Evolutionary conservation across 1,140 invertebrate genomes (phyloP).

Genomic region (Drosophila hydei): DNA sequence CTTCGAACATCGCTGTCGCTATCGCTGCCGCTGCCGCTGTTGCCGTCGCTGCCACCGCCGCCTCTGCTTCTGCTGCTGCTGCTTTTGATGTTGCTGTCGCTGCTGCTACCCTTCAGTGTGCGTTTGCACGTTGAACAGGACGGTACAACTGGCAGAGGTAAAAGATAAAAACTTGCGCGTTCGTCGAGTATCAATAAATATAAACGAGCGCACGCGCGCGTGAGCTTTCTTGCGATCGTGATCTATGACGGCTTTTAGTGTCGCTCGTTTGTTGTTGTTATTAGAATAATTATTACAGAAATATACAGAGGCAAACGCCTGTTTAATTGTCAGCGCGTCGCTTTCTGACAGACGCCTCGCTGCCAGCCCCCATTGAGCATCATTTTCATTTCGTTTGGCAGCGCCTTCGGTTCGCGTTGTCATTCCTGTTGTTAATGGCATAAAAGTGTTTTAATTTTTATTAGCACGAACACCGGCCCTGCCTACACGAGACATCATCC

Average conservation of each 20-base stretch:
- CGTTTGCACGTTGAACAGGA: conserved; percentile 75
- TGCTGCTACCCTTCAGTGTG: conserved; percentile 65
- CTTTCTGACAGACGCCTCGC: conserved; percentile 56
- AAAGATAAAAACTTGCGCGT: conserved; percentile 17
- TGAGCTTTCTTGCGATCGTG: conserved; percentile 18
- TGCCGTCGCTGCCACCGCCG: conserved; percentile 19
- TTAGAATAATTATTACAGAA: conserved; percentile 35
- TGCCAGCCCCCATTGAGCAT: conserved; percentile 30
- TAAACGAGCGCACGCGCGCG: conserved; percentile 8
- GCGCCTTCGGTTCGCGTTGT: conserved; percentile 55
- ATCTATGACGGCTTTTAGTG: conserved; percentile 50
- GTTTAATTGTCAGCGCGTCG: conserved; percentile 51
- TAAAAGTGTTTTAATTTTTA: conserved; percentile 81
- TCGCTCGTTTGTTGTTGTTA: conserved; percentile 22
- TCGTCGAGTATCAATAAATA: conserved; percentile 24
- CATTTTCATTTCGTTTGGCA: conserved; percentile 44
- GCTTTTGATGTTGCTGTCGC: conserved; percentile 53
- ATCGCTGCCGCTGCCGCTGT: conserved; percentile 27
- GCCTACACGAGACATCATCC: conserved; percentile 35
- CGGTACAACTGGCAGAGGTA: conserved; percentile 54
- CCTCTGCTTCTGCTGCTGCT: conserved; percentile 34
- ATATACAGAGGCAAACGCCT: conserved; percentile 26
- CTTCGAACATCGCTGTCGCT: background rate
- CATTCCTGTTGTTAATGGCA: conserved; percentile 70
- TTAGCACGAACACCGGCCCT: conserved; percentile 68